Conservation (phyloP, 64 coral and sea anemone genomes). For the Montipora capricornis region DNA sequence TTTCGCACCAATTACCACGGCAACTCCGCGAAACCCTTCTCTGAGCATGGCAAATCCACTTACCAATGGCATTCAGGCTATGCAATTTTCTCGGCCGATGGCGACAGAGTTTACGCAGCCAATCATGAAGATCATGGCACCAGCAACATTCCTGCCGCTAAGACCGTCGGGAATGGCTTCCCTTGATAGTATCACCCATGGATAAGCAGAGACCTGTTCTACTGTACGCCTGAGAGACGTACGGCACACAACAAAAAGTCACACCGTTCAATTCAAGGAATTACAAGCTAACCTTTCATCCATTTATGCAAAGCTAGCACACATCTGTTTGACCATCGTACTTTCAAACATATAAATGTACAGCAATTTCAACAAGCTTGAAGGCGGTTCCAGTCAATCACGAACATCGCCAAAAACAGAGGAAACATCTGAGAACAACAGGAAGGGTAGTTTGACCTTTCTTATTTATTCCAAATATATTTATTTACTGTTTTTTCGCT, state of each 20-base stretch:
- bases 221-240: neutral
- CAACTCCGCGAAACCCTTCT: conserved; percentile 73
- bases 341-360: neutral
- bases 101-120: conserved; percentile 74
- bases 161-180: conserved; percentile 75
- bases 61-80: conserved; percentile 73
- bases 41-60: conserved; percentile 70
- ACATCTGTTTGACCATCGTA: neutral
- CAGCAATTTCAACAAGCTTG: neutral
- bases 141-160: conserved; percentile 72
- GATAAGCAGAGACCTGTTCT: neutral
- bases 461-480: neutral
- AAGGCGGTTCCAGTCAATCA: neutral
- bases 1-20: conserved; percentile 87
- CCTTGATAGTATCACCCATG: conserved; percentile 71
- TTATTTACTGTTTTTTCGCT: neutral
- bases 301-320: neutral
- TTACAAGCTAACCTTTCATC: neutral
- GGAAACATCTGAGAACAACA: neutral
- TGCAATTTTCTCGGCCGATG: conserved; percentile 83
- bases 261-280: neutral
- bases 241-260: neutral
- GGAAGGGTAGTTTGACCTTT: neutral
- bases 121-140: conserved; percentile 82
- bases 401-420: neutral